Evolutionary conservation across 35 echinoderm and acorn worm genomes (phyloP), one percentile per base, ranked within the genome.

Genomic region (Heliocidaris erythrogramma): DNA sequence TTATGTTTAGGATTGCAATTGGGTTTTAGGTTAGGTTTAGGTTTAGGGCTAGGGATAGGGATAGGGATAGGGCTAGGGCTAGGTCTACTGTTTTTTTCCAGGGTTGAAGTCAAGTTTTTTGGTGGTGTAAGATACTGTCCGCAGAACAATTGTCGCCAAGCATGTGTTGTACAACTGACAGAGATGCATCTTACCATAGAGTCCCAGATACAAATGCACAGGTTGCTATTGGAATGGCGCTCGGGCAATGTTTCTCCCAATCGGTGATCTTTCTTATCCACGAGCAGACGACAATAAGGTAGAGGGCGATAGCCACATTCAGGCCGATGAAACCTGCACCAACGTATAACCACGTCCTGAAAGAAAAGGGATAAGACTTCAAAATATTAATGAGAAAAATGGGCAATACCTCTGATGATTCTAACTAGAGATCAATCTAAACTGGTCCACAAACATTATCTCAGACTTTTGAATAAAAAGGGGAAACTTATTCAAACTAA

Each of bases 221-320:
- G 17, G 98, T 99, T 96, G 98, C 98, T 61, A 99, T 94, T 2
- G 98, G 98, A 16, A 99, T 96, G 10, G 97, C 97, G 32, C 95
- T 95, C 7, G 98, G 98, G 21, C 85, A 85, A 59, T 97, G 97
- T n/a, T 92, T 94, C 48, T 99, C 98, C 98, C 98, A 99, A 61
- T 99, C 97, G 8, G 95, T 84, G 85, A 97, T 99, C 94, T 99
- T 99, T 32, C 88, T 96, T 21, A 99, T 97, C 96, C 97, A 99
- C 47, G 94, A 97, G 48, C 97, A 97, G 48, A 97, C 65, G 0
- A 99, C 94, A 48, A 99, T 96, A 11, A 99, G 94, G 60, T 99
- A 99, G 69, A 96, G 93, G 13, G 97, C 98, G 27, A 99, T 97
- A 27, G 88, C 24, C 30, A 97, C 48, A 52, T 97, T 97, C 13